phyloP scores from a whole-genome alignment of 2,113 vertebrate genomes.

The Delphinus delphis region DNA sequence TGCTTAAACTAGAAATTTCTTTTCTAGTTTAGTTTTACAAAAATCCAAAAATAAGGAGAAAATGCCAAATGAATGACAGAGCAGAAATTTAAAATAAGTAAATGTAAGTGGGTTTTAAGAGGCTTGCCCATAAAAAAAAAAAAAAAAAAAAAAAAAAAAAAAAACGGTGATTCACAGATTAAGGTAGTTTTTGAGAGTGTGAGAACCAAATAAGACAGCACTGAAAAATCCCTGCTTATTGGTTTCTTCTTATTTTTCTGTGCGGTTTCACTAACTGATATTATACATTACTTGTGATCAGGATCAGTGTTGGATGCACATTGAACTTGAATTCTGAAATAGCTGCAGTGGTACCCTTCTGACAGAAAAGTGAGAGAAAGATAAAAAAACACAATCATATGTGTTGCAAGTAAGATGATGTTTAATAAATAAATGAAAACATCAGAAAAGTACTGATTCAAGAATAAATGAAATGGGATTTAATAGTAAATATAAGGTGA shows the following conservation, averaged over 20 bases:
- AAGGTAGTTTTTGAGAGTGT: not conserved
- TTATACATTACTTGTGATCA: not conserved
- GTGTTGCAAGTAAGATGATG: not conserved
- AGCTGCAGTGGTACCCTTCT: not conserved
- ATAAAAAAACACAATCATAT: not conserved
- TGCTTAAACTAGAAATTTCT: too few species aligned
- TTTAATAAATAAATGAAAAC: not conserved
- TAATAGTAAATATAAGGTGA: not conserved
- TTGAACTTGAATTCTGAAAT: not conserved
- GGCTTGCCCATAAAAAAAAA: not conserved
- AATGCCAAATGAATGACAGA: not conserved
- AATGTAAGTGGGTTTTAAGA: not conserved
- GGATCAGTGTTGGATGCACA: not conserved
- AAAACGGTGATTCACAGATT: not conserved
- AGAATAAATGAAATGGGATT: not conserved
- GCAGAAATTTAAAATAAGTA: not conserved
- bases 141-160: not conserved
- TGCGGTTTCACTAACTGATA: not conserved
- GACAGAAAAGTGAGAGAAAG: not conserved
- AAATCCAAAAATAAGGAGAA: not conserved
- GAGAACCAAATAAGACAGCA: not conserved
- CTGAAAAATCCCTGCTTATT: not conserved
- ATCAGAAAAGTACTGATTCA: not conserved
- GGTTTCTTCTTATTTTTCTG: not conserved
- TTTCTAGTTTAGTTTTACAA: not conserved